Percentiles rank a stretch among this genome's conserved stretches.
phyloP scores from a whole-genome alignment of 2,113 vertebrate genomes.

The Clupea harengus region DNA sequence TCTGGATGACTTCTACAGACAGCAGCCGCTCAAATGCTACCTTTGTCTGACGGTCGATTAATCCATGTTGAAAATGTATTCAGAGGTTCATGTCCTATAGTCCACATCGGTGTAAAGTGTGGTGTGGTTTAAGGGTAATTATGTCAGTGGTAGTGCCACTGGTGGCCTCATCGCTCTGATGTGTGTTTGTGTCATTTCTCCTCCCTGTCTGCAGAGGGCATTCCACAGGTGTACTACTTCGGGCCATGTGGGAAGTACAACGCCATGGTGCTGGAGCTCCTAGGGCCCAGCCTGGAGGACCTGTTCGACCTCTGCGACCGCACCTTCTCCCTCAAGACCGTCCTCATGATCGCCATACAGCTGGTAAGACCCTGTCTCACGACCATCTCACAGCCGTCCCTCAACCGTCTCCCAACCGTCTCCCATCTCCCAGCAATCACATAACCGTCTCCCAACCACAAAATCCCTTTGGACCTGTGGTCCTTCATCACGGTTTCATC shows the following conservation, averaged over 20 bases:
- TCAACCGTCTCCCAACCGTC: not conserved
- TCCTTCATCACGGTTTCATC: not conserved
- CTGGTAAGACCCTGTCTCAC: constrained; percentile 74
- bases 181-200: constrained; percentile 20
- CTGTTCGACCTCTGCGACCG: constrained; percentile 96
- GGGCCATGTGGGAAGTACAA: constrained; percentile 98
- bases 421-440: not conserved
- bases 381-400: not conserved
- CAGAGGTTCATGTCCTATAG: not conserved
- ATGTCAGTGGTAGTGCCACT: not conserved
- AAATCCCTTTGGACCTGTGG: not conserved
- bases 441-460: not conserved
- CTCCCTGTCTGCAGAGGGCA: constrained; percentile 83
- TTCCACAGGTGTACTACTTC: constrained; percentile 99
- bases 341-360: constrained; percentile 99
- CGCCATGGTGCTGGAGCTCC: constrained; percentile 96
- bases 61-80: not conserved
- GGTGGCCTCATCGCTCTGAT: not conserved
- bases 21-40: not conserved
- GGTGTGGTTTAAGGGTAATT: not conserved
- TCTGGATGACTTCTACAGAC: not conserved
- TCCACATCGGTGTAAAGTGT: not conserved
- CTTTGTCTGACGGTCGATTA: not conserved
- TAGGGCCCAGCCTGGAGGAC: constrained; percentile 95
- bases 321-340: constrained; percentile 96